phyloP scores from a whole-genome alignment of 2,888 invertebrate species.

The Stenichneumon culpator region DNA sequence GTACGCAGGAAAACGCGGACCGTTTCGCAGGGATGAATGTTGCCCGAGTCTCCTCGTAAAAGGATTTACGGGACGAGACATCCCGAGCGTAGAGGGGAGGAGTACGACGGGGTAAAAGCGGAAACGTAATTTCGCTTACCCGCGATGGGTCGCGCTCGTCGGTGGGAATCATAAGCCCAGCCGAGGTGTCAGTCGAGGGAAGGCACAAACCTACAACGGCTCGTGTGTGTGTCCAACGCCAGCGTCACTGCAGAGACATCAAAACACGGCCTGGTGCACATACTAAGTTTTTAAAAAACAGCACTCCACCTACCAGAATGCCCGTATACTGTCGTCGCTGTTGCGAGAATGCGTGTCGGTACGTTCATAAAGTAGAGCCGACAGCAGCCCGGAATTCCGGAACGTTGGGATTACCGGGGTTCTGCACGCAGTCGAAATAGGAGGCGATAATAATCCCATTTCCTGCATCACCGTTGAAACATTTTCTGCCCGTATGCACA shows the following conservation, averaged over 20 bases:
- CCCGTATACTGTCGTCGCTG: neutral
- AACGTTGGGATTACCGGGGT: neutral
- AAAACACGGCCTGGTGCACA: neutral
- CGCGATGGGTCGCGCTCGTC: slow-evolving; percentile 46
- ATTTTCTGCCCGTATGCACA: slow-evolving; percentile 6
- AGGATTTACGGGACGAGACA: slow-evolving; percentile 53
- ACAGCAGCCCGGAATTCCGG: slow-evolving; percentile 1
- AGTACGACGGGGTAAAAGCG: slow-evolving; percentile 47
- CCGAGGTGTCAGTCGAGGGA: slow-evolving; percentile 62
- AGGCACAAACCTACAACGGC: slow-evolving; percentile 1
- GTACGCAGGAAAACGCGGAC: neutral
- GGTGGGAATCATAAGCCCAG: slow-evolving; percentile 73
- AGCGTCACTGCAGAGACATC: slow-evolving; percentile 18
- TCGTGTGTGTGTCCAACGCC: neutral
- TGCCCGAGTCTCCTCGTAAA: slow-evolving; percentile 51
- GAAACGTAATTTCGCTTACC: slow-evolving; percentile 35
- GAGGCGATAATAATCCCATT: slow-evolving; percentile 15
- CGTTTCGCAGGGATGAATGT: slow-evolving; percentile 23
- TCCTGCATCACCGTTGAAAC: slow-evolving; percentile 11
- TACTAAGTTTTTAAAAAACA: neutral
- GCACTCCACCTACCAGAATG: neutral
- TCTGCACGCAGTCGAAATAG: slow-evolving; percentile 5
- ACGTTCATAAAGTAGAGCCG: slow-evolving; percentile 12
- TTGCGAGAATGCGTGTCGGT: slow-evolving; percentile 25
- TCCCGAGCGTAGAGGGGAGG: slow-evolving; percentile 34